Evolutionary conservation across 1,140 invertebrate genomes (phyloP).

Genomic region (Frieseomelitta varia): DNA sequence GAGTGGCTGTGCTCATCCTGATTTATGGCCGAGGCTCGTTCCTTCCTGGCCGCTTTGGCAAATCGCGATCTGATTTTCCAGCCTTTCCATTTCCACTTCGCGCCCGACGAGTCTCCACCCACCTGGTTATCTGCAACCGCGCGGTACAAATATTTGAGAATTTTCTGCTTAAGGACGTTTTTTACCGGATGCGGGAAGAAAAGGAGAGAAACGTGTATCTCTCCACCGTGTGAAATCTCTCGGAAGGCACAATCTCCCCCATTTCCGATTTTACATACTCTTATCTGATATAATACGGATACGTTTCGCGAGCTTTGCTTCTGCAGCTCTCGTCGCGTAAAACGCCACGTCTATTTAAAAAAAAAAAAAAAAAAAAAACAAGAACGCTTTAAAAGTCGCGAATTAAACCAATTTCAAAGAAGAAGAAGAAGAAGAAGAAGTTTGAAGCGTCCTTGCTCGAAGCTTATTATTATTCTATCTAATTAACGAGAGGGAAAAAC

Average conservation of each 20-base stretch:
- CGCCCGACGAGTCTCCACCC: too few species aligned
- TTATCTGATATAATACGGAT: not conserved
- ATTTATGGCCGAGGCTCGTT: not conserved
- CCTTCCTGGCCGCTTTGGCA: not conserved
- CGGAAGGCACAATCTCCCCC: not conserved
- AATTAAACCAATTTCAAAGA: not conserved
- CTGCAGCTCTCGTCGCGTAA: not conserved
- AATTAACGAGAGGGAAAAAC: not conserved
- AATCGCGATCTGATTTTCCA: slow-evolving; percentile 9
- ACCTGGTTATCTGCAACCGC: not conserved
- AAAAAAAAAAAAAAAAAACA: too few species aligned
- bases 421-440: not conserved
- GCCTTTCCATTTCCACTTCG: not conserved
- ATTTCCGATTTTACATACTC: not conserved
- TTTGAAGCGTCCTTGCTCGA: too few species aligned
- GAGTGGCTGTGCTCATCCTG: not conserved
- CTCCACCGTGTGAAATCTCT: not conserved
- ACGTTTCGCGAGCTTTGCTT: not conserved
- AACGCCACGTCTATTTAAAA: too few species aligned
- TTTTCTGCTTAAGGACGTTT: not conserved
- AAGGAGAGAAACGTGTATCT: not conserved
- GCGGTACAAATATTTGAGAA: not conserved
- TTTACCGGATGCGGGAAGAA: not conserved
- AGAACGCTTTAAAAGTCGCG: too few species aligned
- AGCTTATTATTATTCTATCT: not conserved